Evolutionary conservation across 2,888 invertebrate genomes (phyloP), one percentile per base, ranked within the genome.

Genomic region (Exocentrus adspersus): DNA sequence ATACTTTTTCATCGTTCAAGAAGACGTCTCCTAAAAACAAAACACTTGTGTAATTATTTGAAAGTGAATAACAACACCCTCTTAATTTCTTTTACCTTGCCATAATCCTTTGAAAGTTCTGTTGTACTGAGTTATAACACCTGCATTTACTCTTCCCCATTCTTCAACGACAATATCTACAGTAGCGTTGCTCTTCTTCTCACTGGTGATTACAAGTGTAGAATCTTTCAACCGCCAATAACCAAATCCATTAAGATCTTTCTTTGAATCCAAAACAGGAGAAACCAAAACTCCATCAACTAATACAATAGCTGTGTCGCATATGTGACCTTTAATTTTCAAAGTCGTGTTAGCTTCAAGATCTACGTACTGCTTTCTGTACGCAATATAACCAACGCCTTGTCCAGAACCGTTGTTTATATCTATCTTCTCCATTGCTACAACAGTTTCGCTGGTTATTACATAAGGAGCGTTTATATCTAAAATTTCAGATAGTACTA

Each of bases 111-210:
- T 84, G 71, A 67, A 73, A 1, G 50, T 50, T 60, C 82, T 80
- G 50, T 71, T 67, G 51, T 87, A 86, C 42, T 87, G 78, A 1
- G 70, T 17, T 17, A 80, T 42, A 52, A 68, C 62, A 3, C 81
- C 81, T 50, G 72, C 79, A 79, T 93, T 93, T 43, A 92, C 87
- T 52, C 94, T 86, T 3, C 95, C 96, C 84, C 92, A 92, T 79
- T 92, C 94, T 83, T 96, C 95, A 1, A 85, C 83, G 1, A 88
- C 72, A 4, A 86, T 65, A 61, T 83, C 82, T n/a, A 86, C 62
- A 54, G 78, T 80, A 2, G 78, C 78, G 2, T 75, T 72, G 9
- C 69, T 65, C 14, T 70, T 61, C n/a, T 54, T 62, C 2, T 68
- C 46, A 4, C 71, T 57, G 1, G 71, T 73, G 7, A 84, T 59